Conservation (phyloP, 2,113 vertebrate genomes). For the Syngnathus scovelli region DNA sequence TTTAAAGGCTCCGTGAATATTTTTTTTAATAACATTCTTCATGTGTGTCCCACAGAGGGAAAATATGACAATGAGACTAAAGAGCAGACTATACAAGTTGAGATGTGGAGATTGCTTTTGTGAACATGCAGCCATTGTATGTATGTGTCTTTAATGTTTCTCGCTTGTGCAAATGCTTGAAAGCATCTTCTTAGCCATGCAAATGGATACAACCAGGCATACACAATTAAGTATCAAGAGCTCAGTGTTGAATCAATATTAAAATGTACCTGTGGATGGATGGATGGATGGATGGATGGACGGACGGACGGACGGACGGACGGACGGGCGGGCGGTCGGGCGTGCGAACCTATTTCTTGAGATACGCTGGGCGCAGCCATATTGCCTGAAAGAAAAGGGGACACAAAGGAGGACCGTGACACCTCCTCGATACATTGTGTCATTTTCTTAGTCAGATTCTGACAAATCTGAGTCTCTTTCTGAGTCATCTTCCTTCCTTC, state of each 20-base stretch:
- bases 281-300: too few relatives aligned
- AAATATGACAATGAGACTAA: constrained; percentile 36
- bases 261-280: too few relatives aligned
- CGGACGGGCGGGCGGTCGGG: too few relatives aligned
- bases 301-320: too few relatives aligned
- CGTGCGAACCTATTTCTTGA: too few relatives aligned
- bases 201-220: not conserved
- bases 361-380: too few relatives aligned
- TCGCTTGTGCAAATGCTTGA: not conserved
- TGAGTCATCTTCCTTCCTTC: too few relatives aligned
- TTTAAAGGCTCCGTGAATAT: constrained; percentile 52
- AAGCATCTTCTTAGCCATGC: not conserved
- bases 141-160: constrained; percentile 1
- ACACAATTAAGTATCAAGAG: not conserved
- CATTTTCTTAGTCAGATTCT: too few relatives aligned
- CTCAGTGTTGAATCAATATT: not conserved
- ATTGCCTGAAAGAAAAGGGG: too few relatives aligned
- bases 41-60: constrained; percentile 52
- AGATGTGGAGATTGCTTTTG: constrained; percentile 39
- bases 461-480: too few relatives aligned
- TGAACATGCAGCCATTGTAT: constrained; percentile 28
- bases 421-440: too few relatives aligned
- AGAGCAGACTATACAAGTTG: constrained; percentile 14
- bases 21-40: constrained; percentile 16
- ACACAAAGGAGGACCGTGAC: too few relatives aligned